Base-by-base conservation (phyloP, 2,888 invertebrate species). In the Lycaena phlaeas region DNA sequence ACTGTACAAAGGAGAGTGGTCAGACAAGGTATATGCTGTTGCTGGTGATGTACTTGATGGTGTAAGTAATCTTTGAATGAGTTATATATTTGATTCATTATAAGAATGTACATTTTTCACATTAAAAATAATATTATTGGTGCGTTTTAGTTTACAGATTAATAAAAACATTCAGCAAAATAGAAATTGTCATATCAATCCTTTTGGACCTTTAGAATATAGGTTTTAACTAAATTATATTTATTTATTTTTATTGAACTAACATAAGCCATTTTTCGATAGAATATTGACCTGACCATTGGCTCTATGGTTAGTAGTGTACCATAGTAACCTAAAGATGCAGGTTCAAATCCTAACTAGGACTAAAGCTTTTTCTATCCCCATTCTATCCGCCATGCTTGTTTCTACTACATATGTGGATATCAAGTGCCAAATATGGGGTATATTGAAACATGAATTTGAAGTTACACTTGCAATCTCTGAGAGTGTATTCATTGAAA, bases 21-120 rank as follows among this genome's bases (percentile, higher is more conserved):
- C 90, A 45, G 95, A 96, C 49, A 93, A 93, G 59, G 89, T 92
- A 7, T 95, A 96, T 58, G 91, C 95, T 2, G 96, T 97, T 4
- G 93, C 95, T 43, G 97, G 97, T 34, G 96, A 96, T 66, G 94
- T 97, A 45, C 88, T 98, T 40, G 98, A 98, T 78, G 97, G 96
- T 57, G 96, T 96, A 85, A 87, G 90, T 85, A 44, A 9, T 25
- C 27, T 12, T 15, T 18, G 15, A 15, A 9, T 22, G n/a, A n/a
- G n/a, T n/a, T n/a, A n/a, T n/a, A n/a, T n/a, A n/a, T n/a, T n/a
- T n/a, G n/a, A n/a, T n/a, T n/a, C n/a, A n/a, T n/a, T n/a, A n/a
- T n/a, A n/a, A n/a, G n/a, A n/a, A n/a, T n/a, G n/a, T n/a, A n/a
- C n/a, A n/a, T n/a, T n/a, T n/a, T n/a, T n/a, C n/a, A n/a, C n/a